Evolutionary conservation across 2,888 invertebrate genomes (phyloP).

Genomic region (Nematopogon swammerdamellus): DNA sequence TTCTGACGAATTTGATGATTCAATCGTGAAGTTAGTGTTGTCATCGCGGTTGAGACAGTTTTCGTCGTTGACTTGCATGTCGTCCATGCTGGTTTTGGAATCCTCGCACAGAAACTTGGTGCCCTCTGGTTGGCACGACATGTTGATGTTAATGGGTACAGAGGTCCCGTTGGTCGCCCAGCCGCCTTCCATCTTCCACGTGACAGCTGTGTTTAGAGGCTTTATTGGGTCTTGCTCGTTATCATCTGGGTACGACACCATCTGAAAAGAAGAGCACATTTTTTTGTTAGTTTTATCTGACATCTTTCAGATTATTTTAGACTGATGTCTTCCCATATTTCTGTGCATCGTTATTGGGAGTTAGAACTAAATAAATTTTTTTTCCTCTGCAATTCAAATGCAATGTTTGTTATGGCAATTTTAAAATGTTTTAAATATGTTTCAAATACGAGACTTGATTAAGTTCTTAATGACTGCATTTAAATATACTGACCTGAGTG

Average conservation of each 20-base stretch:
- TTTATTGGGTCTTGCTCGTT: constrained; percentile 43
- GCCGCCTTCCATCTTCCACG: constrained; percentile 41
- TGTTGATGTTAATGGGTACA: constrained; percentile 31
- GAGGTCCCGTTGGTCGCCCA: constrained; percentile 36
- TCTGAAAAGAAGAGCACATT: constrained; percentile 22
- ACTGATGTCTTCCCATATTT: too few relatives aligned
- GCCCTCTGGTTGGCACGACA: constrained; percentile 32
- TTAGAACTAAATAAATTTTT: too few relatives aligned
- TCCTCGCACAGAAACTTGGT: constrained; percentile 45
- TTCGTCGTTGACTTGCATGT: constrained; percentile 44
- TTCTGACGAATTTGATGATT: constrained; percentile 48
- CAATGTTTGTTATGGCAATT: too few relatives aligned
- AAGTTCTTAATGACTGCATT: too few relatives aligned
- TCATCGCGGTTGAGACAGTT: constrained; percentile 47
- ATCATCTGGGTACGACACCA: constrained; percentile 47
- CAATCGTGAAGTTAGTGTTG: constrained; percentile 47
- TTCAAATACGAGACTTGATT: too few relatives aligned
- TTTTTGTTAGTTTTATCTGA: too few relatives aligned
- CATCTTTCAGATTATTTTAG: too few relatives aligned
- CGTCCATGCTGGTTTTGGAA: constrained; percentile 46
- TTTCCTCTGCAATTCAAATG: too few relatives aligned
- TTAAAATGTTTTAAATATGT: too few relatives aligned
- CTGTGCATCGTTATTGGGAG: too few relatives aligned
- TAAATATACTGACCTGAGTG: constrained; percentile 40
- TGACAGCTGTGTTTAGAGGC: constrained; percentile 42